Evolutionary conservation across 2,888 invertebrate genomes (phyloP).

Genomic region (Latheticus oryzae): DNA sequence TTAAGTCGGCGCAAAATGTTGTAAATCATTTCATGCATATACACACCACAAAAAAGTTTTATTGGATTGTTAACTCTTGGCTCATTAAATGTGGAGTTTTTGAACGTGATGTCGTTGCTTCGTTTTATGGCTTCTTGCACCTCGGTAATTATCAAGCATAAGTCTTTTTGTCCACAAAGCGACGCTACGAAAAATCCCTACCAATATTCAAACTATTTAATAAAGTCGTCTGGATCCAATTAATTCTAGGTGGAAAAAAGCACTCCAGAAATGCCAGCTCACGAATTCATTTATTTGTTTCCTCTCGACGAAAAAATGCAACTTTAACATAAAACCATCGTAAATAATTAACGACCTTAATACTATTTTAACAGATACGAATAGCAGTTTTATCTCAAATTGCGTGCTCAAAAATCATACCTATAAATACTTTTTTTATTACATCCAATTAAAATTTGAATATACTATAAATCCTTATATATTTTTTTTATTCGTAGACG

Average conservation of each 20-base stretch:
- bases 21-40: conserved; percentile 48
- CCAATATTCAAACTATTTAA: conserved; percentile 36
- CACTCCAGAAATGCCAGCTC: conserved; percentile 30
- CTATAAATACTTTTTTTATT: conserved; percentile 27
- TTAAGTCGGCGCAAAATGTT: conserved; percentile 32
- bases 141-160: conserved; percentile 30
- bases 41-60: conserved; percentile 49
- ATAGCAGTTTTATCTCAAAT: conserved; percentile 31
- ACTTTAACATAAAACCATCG: conserved; percentile 33
- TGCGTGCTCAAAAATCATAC: conserved; percentile 30
- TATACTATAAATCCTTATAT: conserved; percentile 26
- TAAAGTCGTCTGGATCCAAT: conserved; percentile 32
- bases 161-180: conserved; percentile 29
- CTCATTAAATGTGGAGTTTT: conserved; percentile 49
- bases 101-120: conserved; percentile 33
- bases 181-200: conserved; percentile 20
- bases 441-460: conserved; percentile 38
- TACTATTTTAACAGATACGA: conserved; percentile 32
- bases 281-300: conserved; percentile 21
- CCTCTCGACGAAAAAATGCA: conserved; percentile 30
- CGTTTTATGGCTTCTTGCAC: conserved; percentile 37
- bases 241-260: conserved; percentile 21
- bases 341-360: conserved; percentile 41
- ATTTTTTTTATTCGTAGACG: conserved; percentile 30
- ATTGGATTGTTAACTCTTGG: conserved; percentile 49